phyloP scores from a whole-genome alignment of 2,797 vertebrate genomes.

The Aeoliscus strigatus region DNA sequence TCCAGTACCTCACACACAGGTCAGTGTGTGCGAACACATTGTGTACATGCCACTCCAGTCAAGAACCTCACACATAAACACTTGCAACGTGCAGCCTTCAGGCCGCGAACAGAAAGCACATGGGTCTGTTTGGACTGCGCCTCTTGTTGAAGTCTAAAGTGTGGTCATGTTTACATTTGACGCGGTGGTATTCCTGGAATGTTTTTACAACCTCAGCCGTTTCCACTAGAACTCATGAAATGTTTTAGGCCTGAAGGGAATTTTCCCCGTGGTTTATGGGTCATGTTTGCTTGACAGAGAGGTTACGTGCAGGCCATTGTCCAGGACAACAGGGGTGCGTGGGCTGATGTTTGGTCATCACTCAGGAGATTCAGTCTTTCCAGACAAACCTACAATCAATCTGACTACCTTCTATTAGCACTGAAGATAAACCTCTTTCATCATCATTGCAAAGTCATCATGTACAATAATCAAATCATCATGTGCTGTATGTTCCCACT shows the following conservation, averaged over 20 bases:
- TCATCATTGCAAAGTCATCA: no score
- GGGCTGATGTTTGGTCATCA: no score
- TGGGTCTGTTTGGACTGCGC: background rate
- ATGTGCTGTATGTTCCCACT: no score
- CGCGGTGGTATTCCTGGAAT: conserved; percentile 44
- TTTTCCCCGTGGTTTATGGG: background rate
- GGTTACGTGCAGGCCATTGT: background rate
- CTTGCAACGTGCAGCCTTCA: background rate
- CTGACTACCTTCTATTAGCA: no score
- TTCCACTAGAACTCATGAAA: conserved; percentile 6
- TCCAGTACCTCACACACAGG: conserved; percentile 1
- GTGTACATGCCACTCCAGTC: background rate
- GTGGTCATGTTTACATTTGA: conserved; percentile 33
- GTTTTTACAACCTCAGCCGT: conserved; percentile 8
- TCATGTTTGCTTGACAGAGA: background rate
- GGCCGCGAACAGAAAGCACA: background rate
- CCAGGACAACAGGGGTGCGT: background rate
- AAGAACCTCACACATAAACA: conserved; percentile 3
- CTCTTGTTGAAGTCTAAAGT: conserved; percentile 5
- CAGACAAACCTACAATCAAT: no score
- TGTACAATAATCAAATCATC: no score
- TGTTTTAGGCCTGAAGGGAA: conserved; percentile 1
- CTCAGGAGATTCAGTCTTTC: no score
- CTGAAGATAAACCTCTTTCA: no score
- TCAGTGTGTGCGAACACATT: background rate